A percentile compares a stretch with the other conserved stretches of the same genome.
phyloP scores from a whole-genome alignment of 2,888 invertebrate genomes.

The Nomada ruficornis region DNA sequence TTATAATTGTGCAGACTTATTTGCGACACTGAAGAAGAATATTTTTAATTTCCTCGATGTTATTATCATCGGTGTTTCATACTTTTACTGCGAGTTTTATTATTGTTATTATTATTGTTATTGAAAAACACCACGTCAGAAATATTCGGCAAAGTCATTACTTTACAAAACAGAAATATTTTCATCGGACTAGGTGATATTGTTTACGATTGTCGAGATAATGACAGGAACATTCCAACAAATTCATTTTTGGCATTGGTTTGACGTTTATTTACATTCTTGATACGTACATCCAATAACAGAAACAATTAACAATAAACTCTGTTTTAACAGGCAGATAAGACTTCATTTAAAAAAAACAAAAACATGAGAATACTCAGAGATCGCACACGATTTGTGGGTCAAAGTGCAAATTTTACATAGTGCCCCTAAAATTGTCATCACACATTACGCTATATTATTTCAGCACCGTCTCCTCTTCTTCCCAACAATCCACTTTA shows the following conservation, averaged over 20 bases:
- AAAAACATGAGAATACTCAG: not conserved
- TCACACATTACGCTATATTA: not conserved
- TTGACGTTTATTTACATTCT: slow-evolving; percentile 42
- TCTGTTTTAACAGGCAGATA: not conserved
- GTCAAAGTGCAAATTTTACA: slow-evolving; percentile 4
- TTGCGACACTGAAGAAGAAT: not conserved
- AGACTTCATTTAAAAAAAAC: not conserved
- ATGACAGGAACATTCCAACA: not conserved
- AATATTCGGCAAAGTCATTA: no score
- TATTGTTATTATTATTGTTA: no score
- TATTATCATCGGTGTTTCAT: no score
- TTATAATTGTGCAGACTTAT: not conserved
- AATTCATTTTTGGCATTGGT: slow-evolving; percentile 15
- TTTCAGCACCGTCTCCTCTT: not conserved
- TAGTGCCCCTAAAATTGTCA: slow-evolving; percentile 2
- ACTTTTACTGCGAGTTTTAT: no score
- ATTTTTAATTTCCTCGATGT: no score
- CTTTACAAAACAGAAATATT: no score
- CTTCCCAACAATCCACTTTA: not conserved
- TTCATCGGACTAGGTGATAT: not conserved
- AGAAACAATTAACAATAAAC: slow-evolving; percentile 24
- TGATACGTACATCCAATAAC: slow-evolving; percentile 24
- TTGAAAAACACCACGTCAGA: no score
- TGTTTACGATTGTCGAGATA: not conserved
- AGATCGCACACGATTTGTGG: not conserved